Percentiles rank a stretch among this genome's conserved stretches.
phyloP scores from a whole-genome alignment of 2,888 invertebrate species.

The Augiades crinisus region DNA sequence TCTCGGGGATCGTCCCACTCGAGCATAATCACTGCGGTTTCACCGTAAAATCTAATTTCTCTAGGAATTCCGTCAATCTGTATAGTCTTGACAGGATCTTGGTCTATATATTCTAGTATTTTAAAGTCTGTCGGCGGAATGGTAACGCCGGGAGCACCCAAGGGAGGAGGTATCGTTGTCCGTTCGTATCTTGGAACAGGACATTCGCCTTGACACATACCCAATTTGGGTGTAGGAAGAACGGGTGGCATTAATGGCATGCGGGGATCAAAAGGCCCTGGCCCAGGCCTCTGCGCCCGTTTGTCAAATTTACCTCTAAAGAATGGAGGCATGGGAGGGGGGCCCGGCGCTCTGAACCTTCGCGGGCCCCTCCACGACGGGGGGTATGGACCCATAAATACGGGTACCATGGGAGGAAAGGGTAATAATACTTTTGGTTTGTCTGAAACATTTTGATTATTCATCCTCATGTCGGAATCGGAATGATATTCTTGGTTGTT shows the following conservation, averaged over 20 bases:
- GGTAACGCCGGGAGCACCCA: constrained; percentile 59
- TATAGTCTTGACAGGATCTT: constrained; percentile 89
- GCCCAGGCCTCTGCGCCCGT: constrained; percentile 49
- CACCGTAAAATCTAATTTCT: constrained; percentile 93
- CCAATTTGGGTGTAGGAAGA: constrained; percentile 60
- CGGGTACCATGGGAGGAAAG: constrained; percentile 49
- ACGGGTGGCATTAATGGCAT: constrained; percentile 43
- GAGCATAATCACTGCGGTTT: constrained; percentile 91
- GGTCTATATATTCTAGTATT: constrained; percentile 68
- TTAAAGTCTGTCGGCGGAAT: constrained; percentile 63
- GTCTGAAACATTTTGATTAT: constrained; percentile 39
- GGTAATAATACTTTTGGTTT: constrained; percentile 43
- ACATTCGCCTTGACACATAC: constrained; percentile 59
- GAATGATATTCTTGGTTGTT: constrained; percentile 52
- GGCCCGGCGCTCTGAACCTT: constrained; percentile 53
- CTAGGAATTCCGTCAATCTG: constrained; percentile 90
- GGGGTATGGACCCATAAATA: constrained; percentile 36
- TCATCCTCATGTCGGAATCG: constrained; percentile 69
- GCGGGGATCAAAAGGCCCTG: constrained; percentile 54
- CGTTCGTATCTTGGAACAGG: constrained; percentile 63
- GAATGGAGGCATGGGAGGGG: constrained; percentile 46
- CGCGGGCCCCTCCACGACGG: constrained; percentile 61
- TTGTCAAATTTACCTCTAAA: constrained; percentile 62
- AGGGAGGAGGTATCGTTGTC: constrained; percentile 50
- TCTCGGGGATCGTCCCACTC: constrained; percentile 93